Percentiles rank a stretch among this genome's conserved stretches.
These are phyloP conservation scores for Epinephelus moara DNA, from an alignment of 2,113 vertebrate genomes.

Conservation along the genomic window DNA sequence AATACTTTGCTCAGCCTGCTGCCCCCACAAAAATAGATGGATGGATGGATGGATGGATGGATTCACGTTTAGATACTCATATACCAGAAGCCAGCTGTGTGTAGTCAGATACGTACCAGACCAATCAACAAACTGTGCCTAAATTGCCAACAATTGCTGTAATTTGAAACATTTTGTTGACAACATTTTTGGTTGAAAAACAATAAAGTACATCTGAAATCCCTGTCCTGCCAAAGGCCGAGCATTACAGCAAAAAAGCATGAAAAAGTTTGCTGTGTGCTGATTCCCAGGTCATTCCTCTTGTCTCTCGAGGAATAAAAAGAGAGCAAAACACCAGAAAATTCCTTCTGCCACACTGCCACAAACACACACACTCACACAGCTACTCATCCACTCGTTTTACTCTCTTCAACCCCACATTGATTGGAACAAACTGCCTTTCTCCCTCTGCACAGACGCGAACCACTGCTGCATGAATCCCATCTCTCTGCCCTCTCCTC, in stretches of 20 bases:
- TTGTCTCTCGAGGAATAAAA: constrained; percentile 17
- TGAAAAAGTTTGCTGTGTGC: neutral
- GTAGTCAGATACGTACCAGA: neutral
- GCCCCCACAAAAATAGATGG: no score
- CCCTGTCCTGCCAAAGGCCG: neutral
- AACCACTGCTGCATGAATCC: constrained; percentile 43
- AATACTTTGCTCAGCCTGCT: no score
- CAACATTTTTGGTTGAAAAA: neutral
- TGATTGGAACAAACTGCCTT: constrained; percentile 50
- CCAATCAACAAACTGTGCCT: neutral
- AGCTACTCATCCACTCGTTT: constrained; percentile 19
- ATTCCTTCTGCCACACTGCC: constrained; percentile 10
- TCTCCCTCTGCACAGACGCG: constrained; percentile 19
- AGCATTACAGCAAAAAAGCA: neutral
- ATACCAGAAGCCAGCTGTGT: neutral
- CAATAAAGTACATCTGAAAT: neutral
- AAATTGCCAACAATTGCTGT: neutral
- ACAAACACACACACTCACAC: constrained; percentile 5
- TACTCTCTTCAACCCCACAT: constrained; percentile 13
- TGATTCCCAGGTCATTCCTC: neutral
- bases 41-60: no score
- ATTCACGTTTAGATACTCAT: neutral
- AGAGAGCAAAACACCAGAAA: constrained; percentile 5
- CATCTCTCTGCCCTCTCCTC: constrained; percentile 22
- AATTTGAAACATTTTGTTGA: neutral